These are phyloP conservation scores for Oligia strigilis DNA, from an alignment of 2,888 invertebrate genomes.

Conservation along the genomic window DNA sequence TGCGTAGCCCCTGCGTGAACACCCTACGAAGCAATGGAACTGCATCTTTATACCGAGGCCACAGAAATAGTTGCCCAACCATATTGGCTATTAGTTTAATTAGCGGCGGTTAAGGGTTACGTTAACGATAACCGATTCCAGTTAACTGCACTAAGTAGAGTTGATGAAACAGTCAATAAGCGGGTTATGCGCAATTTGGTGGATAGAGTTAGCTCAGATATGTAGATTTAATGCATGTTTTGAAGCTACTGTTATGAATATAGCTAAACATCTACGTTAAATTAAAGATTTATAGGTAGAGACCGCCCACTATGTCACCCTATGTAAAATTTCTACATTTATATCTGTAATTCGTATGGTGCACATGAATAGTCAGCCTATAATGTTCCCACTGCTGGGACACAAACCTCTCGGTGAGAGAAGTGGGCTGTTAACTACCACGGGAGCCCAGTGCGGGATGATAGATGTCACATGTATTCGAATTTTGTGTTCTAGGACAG, in stretches of 20 bases:
- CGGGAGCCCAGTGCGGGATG: background rate
- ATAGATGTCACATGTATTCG: background rate
- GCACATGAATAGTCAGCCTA: background rate
- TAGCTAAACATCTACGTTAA: background rate
- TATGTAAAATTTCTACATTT: background rate
- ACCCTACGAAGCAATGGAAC: constrained; percentile 15
- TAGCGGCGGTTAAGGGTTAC: constrained; percentile 36
- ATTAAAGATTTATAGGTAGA: background rate
- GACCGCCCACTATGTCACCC: background rate
- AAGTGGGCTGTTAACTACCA: background rate
- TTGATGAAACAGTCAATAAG: constrained; percentile 40
- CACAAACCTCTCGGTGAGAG: background rate
- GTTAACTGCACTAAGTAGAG: constrained; percentile 39
- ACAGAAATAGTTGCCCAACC: constrained; percentile 38
- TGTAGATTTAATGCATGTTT: background rate
- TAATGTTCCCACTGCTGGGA: background rate
- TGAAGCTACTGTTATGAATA: background rate
- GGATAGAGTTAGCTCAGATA: constrained; percentile 6
- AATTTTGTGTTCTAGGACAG: background rate
- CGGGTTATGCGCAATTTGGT: constrained; percentile 25
- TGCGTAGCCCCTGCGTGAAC: background rate
- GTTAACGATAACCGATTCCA: constrained; percentile 30
- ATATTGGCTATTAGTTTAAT: constrained; percentile 53
- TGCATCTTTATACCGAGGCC: constrained; percentile 23
- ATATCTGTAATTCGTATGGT: background rate